Percentiles rank a stretch among this genome's conserved stretches.
Conservation (phyloP, 2,888 invertebrate species). For the Drosophila infuscata region DNA sequence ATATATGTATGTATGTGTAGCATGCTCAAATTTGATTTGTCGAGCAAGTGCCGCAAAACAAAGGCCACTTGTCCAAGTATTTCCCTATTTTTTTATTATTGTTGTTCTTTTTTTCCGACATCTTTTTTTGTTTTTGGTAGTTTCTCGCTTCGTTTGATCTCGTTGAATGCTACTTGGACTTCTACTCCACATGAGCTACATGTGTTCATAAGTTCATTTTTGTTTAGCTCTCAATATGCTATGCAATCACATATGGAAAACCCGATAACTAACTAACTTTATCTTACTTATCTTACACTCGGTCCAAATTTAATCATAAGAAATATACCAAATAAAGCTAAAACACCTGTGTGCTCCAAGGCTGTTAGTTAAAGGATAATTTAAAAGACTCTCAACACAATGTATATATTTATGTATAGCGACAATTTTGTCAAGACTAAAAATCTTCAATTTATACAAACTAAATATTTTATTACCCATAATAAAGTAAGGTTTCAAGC, state of each 20-base stretch:
- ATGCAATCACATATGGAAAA: constrained; percentile 11
- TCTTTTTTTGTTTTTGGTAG: constrained; percentile 44
- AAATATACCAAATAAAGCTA: neutral
- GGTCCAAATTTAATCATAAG: neutral
- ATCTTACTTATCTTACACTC: neutral
- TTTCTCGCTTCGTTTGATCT: constrained; percentile 61
- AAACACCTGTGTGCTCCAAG: neutral
- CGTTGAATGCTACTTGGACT: constrained; percentile 17
- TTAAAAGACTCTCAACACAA: neutral
- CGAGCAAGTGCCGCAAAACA: constrained; percentile 55
- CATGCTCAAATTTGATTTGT: constrained; percentile 54
- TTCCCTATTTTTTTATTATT: constrained; percentile 30
- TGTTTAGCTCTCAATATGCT: constrained; percentile 1
- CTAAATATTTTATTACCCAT: neutral
- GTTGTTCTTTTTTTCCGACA: constrained; percentile 11
- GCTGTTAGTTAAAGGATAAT: neutral
- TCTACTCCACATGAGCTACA: constrained; percentile 51
- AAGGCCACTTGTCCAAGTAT: constrained; percentile 52
- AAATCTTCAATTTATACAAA: neutral
- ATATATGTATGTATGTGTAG: constrained; percentile 3
- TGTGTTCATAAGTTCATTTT: constrained; percentile 40
- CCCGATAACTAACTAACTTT: neutral
- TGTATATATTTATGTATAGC: no score
- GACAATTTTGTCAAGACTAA: neutral
- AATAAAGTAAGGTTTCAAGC: neutral